These are phyloP conservation scores for Zenarchopterus dispar DNA, from an alignment of 2,797 vertebrate species.

Conservation along the genomic window DNA sequence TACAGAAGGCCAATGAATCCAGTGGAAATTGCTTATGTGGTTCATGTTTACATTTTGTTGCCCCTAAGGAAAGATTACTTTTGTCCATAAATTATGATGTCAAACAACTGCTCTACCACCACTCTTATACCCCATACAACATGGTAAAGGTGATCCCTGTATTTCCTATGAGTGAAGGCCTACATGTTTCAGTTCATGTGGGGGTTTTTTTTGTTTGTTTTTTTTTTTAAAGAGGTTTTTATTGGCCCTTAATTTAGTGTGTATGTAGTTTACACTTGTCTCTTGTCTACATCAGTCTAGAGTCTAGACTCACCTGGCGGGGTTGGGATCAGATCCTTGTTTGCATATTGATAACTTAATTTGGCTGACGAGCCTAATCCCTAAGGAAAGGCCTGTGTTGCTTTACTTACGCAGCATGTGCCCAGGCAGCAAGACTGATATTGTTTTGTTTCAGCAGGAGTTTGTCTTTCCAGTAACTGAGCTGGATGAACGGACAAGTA, in stretches of 20 bases:
- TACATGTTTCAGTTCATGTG: too few relatives aligned
- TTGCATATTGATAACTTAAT: conserved; percentile 64
- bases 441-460: conserved; percentile 28
- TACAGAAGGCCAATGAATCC: conserved; percentile 24
- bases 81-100: conserved; percentile 28
- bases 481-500: background rate
- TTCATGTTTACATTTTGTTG: conserved; percentile 39
- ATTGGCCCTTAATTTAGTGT: background rate
- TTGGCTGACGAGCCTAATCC: conserved; percentile 48
- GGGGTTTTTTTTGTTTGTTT: background rate
- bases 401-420: conserved; percentile 31
- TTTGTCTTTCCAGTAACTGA: conserved; percentile 24
- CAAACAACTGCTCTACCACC: conserved; percentile 5
- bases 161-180: background rate
- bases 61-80: conserved; percentile 30
- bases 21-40: conserved; percentile 51
- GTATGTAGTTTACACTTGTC: background rate
- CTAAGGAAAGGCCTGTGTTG: conserved; percentile 14
- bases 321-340: conserved; percentile 3
- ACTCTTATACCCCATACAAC: background rate
- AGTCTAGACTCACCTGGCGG: conserved; percentile 13
- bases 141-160: background rate
- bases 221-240: background rate
- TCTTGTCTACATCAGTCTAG: conserved; percentile 7
- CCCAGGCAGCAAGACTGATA: conserved; percentile 11